A percentile compares a stretch with the other conserved stretches of the same genome.
phyloP scores from a whole-genome alignment of 2,797 vertebrate genomes.

The Staurois parvus region DNA sequence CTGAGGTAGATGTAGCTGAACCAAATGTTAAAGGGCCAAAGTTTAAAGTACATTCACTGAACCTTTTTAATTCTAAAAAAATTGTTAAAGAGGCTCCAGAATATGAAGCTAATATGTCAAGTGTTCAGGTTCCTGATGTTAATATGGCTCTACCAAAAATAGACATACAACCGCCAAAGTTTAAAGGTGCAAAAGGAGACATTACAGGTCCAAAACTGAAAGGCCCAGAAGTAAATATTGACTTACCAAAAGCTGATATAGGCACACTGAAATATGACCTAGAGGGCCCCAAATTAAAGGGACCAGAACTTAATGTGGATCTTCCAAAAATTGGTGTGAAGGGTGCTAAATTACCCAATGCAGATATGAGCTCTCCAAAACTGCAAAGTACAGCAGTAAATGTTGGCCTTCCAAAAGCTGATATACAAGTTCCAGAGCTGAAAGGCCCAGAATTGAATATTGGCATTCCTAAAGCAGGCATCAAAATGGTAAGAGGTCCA shows the following conservation, averaged over 20 bases:
- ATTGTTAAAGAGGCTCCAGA: background rate
- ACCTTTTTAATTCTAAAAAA: conserved; percentile 44
- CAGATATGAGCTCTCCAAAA: background rate
- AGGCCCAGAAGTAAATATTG: conserved; percentile 12
- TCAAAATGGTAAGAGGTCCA: conserved; percentile 18
- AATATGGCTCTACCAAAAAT: conserved; percentile 8
- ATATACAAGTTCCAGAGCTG: conserved; percentile 28
- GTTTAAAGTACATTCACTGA: conserved; percentile 36
- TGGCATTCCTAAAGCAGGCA: conserved; percentile 13
- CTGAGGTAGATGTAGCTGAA: conserved; percentile 7
- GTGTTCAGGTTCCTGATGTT: background rate
- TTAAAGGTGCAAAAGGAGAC: conserved; percentile 7
- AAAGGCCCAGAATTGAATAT: conserved; percentile 20
- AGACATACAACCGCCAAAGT: conserved; percentile 3
- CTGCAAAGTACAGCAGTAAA: conserved; percentile 15
- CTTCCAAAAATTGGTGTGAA: conserved; percentile 3
- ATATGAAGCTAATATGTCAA: background rate
- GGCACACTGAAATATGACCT: background rate
- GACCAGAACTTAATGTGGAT: conserved; percentile 30
- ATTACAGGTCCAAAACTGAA: conserved; percentile 19
- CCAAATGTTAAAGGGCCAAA: conserved; percentile 13
- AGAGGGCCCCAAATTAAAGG: conserved; percentile 8
- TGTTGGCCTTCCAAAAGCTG: conserved; percentile 27
- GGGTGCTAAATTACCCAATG: conserved; percentile 18
- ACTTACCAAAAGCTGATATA: conserved; percentile 34